Evolutionary conservation across 2,113 vertebrate species (phyloP).

Genomic region (Ptychochromis oligacanthus): DNA sequence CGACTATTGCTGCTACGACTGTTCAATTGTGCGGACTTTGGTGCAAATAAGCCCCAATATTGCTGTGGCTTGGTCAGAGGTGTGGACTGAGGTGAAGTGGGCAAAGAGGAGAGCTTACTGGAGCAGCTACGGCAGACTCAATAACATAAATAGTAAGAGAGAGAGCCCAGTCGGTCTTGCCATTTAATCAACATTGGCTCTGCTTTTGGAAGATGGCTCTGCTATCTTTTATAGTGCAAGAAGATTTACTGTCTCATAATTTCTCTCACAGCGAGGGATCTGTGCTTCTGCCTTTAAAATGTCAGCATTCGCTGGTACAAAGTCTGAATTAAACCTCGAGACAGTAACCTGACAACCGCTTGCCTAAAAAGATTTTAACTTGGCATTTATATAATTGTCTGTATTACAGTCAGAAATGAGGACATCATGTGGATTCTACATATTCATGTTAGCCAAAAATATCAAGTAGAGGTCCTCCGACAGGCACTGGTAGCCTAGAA

Average conservation of each 20-base stretch:
- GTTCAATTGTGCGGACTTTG: neutral
- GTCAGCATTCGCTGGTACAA: constrained; percentile 16
- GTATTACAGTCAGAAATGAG: neutral
- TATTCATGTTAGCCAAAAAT: neutral
- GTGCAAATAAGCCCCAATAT: neutral
- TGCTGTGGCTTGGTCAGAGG: neutral
- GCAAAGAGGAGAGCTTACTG: constrained; percentile 11
- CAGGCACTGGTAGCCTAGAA: neutral
- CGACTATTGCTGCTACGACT: neutral
- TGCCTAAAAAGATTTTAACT: constrained; percentile 9
- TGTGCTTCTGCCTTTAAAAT: constrained; percentile 22
- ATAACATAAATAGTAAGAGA: constrained; percentile 26
- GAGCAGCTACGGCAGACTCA: constrained; percentile 17
- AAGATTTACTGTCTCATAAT: constrained; percentile 47
- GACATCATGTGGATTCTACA: neutral
- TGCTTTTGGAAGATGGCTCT: constrained; percentile 39
- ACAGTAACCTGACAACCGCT: neutral
- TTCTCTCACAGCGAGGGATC: constrained; percentile 18
- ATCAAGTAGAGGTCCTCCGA: neutral
- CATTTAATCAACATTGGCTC: constrained; percentile 48
- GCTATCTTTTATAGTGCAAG: constrained; percentile 35
- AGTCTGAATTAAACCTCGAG: constrained; percentile 9
- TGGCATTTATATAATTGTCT: constrained; percentile 4
- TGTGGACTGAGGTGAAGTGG: neutral
- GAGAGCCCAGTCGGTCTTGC: constrained; percentile 8